Conservation (phyloP, 1,140 invertebrate species). For the Drosophila bifasciata region DNA sequence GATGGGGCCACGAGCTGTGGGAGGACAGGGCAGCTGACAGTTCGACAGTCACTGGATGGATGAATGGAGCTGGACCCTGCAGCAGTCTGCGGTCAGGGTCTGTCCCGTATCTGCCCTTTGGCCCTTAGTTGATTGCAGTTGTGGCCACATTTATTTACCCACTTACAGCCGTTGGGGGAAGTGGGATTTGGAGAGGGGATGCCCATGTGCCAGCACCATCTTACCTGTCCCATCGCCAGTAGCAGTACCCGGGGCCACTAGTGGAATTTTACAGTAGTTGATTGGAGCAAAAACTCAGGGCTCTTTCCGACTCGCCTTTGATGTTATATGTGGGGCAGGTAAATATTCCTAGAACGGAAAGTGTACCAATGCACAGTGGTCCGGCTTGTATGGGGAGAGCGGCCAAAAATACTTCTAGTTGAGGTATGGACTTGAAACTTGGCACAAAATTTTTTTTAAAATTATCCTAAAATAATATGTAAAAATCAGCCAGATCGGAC, state of each 20-base stretch:
- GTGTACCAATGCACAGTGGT: no score
- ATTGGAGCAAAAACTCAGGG: constrained; percentile 34
- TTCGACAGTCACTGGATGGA: constrained; percentile 18
- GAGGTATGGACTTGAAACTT: no score
- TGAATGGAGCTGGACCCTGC: no score
- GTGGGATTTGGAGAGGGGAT: constrained; percentile 40
- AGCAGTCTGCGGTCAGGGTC: constrained; percentile 23
- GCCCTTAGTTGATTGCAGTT: constrained; percentile 6
- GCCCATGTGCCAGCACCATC: neutral
- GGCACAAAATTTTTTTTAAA: no score
- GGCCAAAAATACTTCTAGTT: no score
- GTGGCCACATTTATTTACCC: constrained; percentile 65
- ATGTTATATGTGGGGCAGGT: constrained; percentile 33
- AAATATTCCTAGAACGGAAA: constrained; percentile 30
- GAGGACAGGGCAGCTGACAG: constrained; percentile 37
- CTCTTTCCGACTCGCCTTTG: constrained; percentile 29
- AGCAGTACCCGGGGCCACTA: no score
- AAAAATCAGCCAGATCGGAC: no score
- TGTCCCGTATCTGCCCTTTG: no score
- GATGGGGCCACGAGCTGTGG: neutral
- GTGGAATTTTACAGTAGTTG: constrained; percentile 50
- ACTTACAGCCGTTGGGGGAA: constrained; percentile 42
- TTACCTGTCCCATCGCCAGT: neutral
- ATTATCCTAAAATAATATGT: no score
- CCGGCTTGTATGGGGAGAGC: no score